These are phyloP conservation scores for Sarotherodon lohbergeri DNA, from an alignment of 2,113 vertebrate genomes.

Conservation along the genomic window DNA sequence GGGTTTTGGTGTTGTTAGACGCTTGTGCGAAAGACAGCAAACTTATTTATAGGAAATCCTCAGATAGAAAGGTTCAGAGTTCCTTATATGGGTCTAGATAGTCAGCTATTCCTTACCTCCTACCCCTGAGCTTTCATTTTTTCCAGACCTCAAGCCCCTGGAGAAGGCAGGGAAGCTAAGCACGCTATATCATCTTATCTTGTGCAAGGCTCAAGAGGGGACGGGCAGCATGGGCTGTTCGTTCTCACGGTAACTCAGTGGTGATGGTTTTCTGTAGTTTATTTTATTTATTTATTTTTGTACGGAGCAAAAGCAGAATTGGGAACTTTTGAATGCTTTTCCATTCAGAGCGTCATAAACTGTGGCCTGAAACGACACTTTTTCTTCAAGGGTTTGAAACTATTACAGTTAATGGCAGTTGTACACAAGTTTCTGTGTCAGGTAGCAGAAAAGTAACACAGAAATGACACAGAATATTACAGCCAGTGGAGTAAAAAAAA, in stretches of 20 bases:
- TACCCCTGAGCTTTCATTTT: neutral
- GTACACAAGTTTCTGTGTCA: neutral
- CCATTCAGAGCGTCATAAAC: neutral
- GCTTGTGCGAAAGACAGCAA: neutral
- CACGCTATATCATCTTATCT: neutral
- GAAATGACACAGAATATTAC: too few relatives aligned
- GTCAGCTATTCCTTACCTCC: neutral
- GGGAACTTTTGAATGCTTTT: neutral
- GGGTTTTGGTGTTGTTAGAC: neutral
- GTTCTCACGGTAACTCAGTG: neutral
- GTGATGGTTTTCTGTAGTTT: neutral
- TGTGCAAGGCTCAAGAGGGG: neutral
- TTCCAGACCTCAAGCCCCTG: neutral
- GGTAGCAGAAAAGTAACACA: too few relatives aligned
- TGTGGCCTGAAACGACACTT: neutral
- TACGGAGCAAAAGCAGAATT: neutral
- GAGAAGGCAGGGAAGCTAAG: neutral
- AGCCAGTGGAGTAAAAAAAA: neutral
- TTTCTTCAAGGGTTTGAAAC: neutral
- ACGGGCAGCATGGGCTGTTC: neutral
- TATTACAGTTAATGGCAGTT: neutral
- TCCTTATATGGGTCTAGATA: neutral
- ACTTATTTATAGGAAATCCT: neutral
- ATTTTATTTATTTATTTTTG: neutral
- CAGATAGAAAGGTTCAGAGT: neutral